Conservation (phyloP, 2,888 invertebrate genomes). For the Notodonta dromedarius region DNA sequence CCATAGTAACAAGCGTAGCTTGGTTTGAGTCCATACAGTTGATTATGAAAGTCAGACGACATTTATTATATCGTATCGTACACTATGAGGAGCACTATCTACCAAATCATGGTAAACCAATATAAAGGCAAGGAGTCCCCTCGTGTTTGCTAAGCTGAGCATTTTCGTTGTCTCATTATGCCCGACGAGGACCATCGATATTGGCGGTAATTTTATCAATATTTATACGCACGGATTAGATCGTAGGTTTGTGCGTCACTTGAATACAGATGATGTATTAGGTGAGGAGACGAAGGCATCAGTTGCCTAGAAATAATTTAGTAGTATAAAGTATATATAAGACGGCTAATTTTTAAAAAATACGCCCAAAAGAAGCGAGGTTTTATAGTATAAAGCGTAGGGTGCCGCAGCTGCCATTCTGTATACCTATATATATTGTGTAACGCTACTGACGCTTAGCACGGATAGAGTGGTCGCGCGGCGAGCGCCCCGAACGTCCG, state of each 20-base stretch:
- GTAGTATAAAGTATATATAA: too few relatives aligned
- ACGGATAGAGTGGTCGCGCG: too few relatives aligned
- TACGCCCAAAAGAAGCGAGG: too few relatives aligned
- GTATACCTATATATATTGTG: too few relatives aligned
- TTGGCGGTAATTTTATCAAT: conserved; percentile 29
- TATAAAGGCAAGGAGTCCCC: conserved; percentile 44
- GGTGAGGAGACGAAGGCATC: not conserved
- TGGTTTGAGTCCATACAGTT: too few relatives aligned
- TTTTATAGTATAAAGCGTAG: too few relatives aligned
- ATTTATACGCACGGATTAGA: conserved; percentile 19
- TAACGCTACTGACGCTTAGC: too few relatives aligned
- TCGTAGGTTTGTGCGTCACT: not conserved
- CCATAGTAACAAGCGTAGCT: too few relatives aligned
- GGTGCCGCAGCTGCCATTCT: too few relatives aligned
- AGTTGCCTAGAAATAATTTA: not conserved
- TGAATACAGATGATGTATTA: conserved; percentile 1
- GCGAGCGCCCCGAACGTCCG: too few relatives aligned
- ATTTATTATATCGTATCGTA: not conserved
- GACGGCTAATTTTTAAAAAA: too few relatives aligned
- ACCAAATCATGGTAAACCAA: conserved; percentile 54
- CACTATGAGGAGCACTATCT: conserved; percentile 4
- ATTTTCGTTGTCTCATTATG: conserved; percentile 38
- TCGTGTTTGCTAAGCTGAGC: conserved; percentile 43
- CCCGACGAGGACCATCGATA: conserved; percentile 27
- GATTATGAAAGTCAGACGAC: too few relatives aligned